Percentiles rank a stretch among this genome's conserved stretches.
phyloP scores from a whole-genome alignment of 2,113 vertebrate genomes.

The Semicossyphus pulcher region DNA sequence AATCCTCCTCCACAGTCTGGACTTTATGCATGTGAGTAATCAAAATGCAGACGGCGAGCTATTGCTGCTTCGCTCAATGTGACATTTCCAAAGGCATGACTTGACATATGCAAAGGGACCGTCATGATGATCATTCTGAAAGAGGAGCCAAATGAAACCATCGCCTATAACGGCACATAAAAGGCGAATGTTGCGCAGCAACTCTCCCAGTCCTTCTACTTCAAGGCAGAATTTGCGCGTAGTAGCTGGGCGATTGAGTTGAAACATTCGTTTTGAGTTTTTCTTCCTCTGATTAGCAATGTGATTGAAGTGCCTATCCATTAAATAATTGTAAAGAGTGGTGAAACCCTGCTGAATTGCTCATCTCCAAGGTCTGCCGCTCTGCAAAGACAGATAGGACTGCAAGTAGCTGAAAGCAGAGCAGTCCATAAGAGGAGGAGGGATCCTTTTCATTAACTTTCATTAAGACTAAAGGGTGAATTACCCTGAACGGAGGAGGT shows the following conservation, averaged over 20 bases:
- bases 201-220: conserved; percentile 32
- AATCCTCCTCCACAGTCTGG: conserved; percentile 46
- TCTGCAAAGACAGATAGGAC: conserved; percentile 43
- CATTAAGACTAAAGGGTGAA: conserved; percentile 65
- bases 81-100: conserved; percentile 79
- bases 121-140: conserved; percentile 55
- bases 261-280: conserved; percentile 51
- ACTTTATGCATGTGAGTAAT: conserved; percentile 65
- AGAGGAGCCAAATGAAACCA: conserved; percentile 39
- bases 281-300: conserved; percentile 57
- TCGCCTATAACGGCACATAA: conserved; percentile 50
- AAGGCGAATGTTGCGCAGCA: conserved; percentile 27
- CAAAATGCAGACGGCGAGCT: conserved; percentile 70
- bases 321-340: conserved; percentile 48
- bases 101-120: conserved; percentile 75
- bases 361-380: conserved; percentile 57
- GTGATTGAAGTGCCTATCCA: conserved; percentile 55
- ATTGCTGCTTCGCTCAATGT: conserved; percentile 65
- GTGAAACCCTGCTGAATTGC: conserved; percentile 50
- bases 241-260: conserved; percentile 17
- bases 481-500: conserved; percentile 43
- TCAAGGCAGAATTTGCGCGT: conserved; percentile 39
- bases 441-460: conserved; percentile 66
- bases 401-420: conserved; percentile 44
- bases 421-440: conserved; percentile 37